Conservation (phyloP, 92 coral and sea anemone genomes). For the Nematostella vectensis region DNA sequence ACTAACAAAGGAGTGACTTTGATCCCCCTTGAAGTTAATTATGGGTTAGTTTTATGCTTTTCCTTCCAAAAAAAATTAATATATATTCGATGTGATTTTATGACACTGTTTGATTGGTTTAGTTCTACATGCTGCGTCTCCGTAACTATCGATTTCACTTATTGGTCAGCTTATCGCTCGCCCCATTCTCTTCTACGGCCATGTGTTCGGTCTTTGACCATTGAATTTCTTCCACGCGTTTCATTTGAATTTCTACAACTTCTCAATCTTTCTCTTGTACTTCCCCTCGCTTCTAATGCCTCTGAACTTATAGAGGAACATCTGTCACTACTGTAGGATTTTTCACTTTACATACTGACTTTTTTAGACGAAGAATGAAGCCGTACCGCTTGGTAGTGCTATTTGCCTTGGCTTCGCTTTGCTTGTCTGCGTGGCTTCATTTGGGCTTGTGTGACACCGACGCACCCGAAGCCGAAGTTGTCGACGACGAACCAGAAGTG, state of each 20-base stretch:
- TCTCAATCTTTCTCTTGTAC: constrained; percentile 16
- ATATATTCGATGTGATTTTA: too few relatives aligned
- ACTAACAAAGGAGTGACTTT: too few relatives aligned
- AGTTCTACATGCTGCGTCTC: background rate
- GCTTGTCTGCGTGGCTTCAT: constrained; percentile 13
- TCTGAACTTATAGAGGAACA: constrained; percentile 22
- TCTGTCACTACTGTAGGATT: too few relatives aligned
- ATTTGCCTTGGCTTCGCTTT: constrained; percentile 9
- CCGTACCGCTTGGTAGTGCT: constrained; percentile 9
- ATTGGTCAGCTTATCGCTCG: constrained; percentile 12
- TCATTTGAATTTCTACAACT: constrained; percentile 41
- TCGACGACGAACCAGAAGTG: constrained; percentile 51
- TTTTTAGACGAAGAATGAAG: too few relatives aligned
- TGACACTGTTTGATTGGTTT: constrained; percentile 14
- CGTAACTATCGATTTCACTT: constrained; percentile 1
- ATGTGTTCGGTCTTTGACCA: constrained; percentile 76
- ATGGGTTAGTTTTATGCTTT: too few relatives aligned
- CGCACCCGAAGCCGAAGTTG: constrained; percentile 35
- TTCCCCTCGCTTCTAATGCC: constrained; percentile 7
- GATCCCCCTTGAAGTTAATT: too few relatives aligned
- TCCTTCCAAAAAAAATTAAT: too few relatives aligned
- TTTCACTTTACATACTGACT: too few relatives aligned
- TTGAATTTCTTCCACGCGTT: constrained; percentile 94
- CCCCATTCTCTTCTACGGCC: constrained; percentile 45
- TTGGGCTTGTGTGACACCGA: constrained; percentile 25